phyloP scores from a whole-genome alignment of 2,888 invertebrate species.

The Auanema freiburgensis region DNA sequence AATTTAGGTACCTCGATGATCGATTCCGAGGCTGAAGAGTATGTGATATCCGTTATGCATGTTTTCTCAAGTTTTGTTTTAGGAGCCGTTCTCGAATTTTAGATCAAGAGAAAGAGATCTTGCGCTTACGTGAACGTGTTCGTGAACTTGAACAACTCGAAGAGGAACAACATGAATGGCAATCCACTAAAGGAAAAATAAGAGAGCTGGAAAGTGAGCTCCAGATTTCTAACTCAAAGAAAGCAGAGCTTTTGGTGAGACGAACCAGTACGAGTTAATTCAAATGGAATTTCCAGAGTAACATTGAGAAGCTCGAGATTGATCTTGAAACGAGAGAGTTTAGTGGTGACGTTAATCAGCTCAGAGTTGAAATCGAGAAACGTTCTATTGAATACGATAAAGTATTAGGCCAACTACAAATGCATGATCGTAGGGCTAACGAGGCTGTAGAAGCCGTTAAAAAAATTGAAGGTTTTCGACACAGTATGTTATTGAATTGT shows the following conservation, averaged over 20 bases:
- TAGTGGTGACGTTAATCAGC: background rate
- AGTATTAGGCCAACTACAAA: too few species aligned
- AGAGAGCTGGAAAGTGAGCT: slow-evolving; percentile 17
- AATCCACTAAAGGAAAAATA: slow-evolving; percentile 11
- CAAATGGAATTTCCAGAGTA: slow-evolving; percentile 10
- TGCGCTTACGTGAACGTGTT: slow-evolving; percentile 8
- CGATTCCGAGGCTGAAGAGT: slow-evolving; percentile 1
- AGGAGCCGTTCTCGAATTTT: slow-evolving; percentile 11
- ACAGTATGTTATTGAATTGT: background rate
- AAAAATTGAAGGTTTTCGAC: background rate
- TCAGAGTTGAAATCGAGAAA: background rate
- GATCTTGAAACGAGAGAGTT: slow-evolving; percentile 2
- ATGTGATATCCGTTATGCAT: too few species aligned
- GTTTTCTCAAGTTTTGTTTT: too few species aligned
- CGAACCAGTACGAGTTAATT: too few species aligned
- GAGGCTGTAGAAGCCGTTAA: slow-evolving; percentile 8
- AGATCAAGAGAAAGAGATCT: slow-evolving; percentile 7
- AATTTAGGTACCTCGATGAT: slow-evolving; percentile 11
- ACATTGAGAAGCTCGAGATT: background rate
- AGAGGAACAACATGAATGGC: slow-evolving; percentile 13
- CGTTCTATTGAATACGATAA: too few species aligned
- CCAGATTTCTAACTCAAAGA: slow-evolving; percentile 5
- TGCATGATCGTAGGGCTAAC: too few species aligned
- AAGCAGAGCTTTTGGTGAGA: slow-evolving; percentile 9
- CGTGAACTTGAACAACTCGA: slow-evolving; percentile 13